Evolutionary conservation across 2,113 vertebrate genomes (phyloP).

Genomic region (Promerops cafer): DNA sequence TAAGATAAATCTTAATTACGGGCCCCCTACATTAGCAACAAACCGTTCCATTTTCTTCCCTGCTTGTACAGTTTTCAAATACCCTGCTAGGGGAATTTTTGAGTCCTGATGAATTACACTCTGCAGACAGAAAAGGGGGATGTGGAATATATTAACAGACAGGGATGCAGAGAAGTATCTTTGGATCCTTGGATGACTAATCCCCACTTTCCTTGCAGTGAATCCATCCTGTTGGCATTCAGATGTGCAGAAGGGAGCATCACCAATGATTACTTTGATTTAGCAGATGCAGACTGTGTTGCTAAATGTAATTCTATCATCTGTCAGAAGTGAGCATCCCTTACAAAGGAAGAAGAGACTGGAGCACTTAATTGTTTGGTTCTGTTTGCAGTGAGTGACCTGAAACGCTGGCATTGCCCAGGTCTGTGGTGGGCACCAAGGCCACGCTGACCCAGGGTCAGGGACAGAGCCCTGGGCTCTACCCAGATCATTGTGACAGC

Average conservation of each 20-base stretch:
- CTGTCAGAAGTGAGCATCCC: neutral
- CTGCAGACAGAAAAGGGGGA: neutral
- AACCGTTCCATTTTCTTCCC: neutral
- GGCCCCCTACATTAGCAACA: neutral
- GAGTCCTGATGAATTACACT: neutral
- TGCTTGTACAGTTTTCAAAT: neutral
- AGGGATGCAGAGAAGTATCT: neutral
- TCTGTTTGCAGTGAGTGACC: neutral
- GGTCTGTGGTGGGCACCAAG: neutral
- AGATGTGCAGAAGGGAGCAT: neutral
- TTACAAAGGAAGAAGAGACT: neutral
- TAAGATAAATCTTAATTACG: slow-evolving; percentile 44
- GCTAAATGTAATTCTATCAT: slow-evolving; percentile 26
- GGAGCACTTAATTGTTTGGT: neutral
- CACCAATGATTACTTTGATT: neutral
- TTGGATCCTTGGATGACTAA: slow-evolving; percentile 2
- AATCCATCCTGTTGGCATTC: neutral
- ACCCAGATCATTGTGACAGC: neutral
- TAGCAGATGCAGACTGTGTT: neutral
- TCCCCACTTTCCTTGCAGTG: slow-evolving; percentile 2
- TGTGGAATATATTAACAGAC: neutral
- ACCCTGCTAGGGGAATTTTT: neutral
- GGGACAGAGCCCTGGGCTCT: neutral
- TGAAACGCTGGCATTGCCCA: neutral
- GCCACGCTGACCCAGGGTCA: neutral